phyloP scores from a whole-genome alignment of 1,140 invertebrate species.

The Phymastichus coffea region DNA sequence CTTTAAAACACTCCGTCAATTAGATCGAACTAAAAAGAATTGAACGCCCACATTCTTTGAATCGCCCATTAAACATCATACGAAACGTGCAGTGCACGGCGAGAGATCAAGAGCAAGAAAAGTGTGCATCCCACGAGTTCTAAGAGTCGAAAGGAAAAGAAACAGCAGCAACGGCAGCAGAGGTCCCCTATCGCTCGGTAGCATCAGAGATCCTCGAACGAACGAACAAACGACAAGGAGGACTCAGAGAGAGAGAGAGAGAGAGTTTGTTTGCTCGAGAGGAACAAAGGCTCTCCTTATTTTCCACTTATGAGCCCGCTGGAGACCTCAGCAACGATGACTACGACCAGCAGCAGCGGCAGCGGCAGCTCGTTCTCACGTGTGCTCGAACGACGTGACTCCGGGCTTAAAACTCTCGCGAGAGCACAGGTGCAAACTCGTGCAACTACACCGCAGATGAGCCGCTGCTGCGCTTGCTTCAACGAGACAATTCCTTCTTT shows the following conservation, averaged over 20 bases:
- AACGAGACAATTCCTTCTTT: too few relatives aligned
- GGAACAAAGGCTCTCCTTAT: conserved; percentile 49
- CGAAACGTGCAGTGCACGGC: conserved; percentile 29
- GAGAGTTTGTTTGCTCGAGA: too few relatives aligned
- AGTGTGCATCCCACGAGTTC: too few relatives aligned
- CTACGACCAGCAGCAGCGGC: too few relatives aligned
- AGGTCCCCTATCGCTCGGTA: conserved; percentile 27
- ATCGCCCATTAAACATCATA: too few relatives aligned
- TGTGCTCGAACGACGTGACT: conserved; percentile 41
- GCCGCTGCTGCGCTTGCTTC: too few relatives aligned
- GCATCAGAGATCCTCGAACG: conserved; percentile 33
- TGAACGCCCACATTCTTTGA: too few relatives aligned
- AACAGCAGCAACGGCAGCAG: conserved; percentile 16
- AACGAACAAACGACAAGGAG: background rate
- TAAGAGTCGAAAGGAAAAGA: background rate
- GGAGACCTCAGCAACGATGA: too few relatives aligned
- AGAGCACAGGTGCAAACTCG: too few relatives aligned
- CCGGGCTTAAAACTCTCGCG: conserved; percentile 28
- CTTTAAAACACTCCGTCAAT: too few relatives aligned
- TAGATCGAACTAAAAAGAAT: too few relatives aligned
- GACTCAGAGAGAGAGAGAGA: conserved; percentile 31
- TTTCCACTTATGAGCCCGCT: conserved; percentile 50
- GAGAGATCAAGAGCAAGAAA: background rate
- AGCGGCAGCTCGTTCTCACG: conserved; percentile 40
- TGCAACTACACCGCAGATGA: too few relatives aligned